Evolutionary conservation across 2,113 vertebrate species (phyloP).

Genomic region (Perccottus glenii): DNA sequence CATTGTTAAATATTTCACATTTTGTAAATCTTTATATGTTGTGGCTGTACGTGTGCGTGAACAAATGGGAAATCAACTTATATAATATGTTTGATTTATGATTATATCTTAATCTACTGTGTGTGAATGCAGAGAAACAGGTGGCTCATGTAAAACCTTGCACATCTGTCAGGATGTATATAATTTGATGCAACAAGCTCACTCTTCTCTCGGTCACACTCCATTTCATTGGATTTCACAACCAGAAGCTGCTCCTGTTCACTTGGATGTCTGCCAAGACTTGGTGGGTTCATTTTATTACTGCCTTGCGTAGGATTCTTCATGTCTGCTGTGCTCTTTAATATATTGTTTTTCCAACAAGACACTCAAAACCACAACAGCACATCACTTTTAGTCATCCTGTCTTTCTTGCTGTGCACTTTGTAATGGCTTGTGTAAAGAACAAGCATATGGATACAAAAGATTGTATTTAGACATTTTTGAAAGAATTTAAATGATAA

Average conservation of each 20-base stretch:
- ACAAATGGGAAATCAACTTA: too few relatives aligned
- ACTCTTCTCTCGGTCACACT: conserved; percentile 20
- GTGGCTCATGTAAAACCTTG: conserved; percentile 4
- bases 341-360: not conserved
- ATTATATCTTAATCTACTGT: conserved; percentile 1
- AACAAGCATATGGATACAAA: not conserved
- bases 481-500: too few relatives aligned
- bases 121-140: not conserved
- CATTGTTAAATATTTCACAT: too few relatives aligned
- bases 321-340: conserved; percentile 20
- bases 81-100: not conserved
- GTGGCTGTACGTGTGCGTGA: too few relatives aligned
- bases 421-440: not conserved
- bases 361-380: not conserved
- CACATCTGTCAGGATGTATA: conserved; percentile 15
- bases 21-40: too few relatives aligned
- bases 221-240: conserved; percentile 24
- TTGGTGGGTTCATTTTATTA: conserved; percentile 24
- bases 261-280: not conserved
- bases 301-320: conserved; percentile 22
- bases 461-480: too few relatives aligned
- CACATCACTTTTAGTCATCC: not conserved
- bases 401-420: not conserved
- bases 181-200: conserved; percentile 30
- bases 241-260: not conserved